Evolutionary conservation across 2,888 invertebrate species (phyloP).

Genomic region (Chaetogeoica ovagalla): DNA sequence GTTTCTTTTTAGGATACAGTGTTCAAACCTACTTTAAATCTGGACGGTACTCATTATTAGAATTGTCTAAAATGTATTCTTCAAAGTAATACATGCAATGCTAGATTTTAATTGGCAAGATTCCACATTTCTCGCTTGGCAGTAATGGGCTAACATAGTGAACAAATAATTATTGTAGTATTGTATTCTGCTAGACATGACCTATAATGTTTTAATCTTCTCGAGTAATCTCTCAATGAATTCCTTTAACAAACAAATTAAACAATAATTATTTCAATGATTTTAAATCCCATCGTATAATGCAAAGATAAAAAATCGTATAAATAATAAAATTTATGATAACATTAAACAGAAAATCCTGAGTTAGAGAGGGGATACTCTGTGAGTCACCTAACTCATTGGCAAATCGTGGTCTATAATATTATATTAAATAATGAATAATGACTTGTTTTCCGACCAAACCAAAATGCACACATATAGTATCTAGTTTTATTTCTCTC

Average conservation of each 20-base stretch:
- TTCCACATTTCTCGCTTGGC: conserved; percentile 34
- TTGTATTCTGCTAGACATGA: conserved; percentile 1
- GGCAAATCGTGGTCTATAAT: too few relatives aligned
- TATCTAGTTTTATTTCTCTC: too few relatives aligned
- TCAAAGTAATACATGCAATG: conserved; percentile 9
- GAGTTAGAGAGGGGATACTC: too few relatives aligned
- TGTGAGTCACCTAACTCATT: too few relatives aligned
- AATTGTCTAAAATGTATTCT: conserved; percentile 35
- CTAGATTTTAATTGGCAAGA: conserved; percentile 36
- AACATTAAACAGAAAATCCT: too few relatives aligned
- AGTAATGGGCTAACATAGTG: conserved; percentile 22
- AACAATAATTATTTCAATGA: neutral
- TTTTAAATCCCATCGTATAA: neutral
- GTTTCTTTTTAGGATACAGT: conserved; percentile 7
- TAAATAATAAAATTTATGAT: too few relatives aligned
- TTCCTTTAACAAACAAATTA: conserved; percentile 68
- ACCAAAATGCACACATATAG: too few relatives aligned
- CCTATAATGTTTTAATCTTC: conserved; percentile 85
- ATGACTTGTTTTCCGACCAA: too few relatives aligned
- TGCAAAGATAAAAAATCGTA: neutral
- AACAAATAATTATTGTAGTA: conserved; percentile 8
- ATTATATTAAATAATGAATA: too few relatives aligned
- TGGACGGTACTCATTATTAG: conserved; percentile 37
- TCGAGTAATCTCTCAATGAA: conserved; percentile 87
- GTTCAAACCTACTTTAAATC: conserved; percentile 11